Evolutionary conservation across 2,888 invertebrate species (phyloP), one percentile per base, ranked within the genome.

Genomic region (Noctua fimbriata): DNA sequence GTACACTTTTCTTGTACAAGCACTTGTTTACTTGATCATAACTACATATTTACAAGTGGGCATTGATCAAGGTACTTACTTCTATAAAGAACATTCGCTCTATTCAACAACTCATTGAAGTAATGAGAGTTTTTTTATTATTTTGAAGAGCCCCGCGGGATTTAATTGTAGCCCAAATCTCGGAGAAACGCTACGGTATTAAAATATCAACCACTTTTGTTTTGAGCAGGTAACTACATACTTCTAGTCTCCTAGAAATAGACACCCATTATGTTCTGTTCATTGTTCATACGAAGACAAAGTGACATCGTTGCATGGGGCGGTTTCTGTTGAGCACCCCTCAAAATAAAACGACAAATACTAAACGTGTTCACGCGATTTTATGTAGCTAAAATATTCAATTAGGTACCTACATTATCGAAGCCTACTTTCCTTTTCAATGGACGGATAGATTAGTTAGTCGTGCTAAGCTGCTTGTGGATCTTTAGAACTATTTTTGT

Each of bases 1-100:
- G 89, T 91, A 91, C 92, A 77, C 67, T 88, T 82, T 81, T 76
- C 76, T 79, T 85, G 69, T 78, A 78, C 84, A 83, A 78, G 60
- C 49, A 52, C 60, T 73, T 69, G 58, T 60, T 74, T 69, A 72
- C 60, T 60, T 84, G 44, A 69, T 41, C 7, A 66, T 36, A 49
- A 47, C 41, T 28, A 44, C 2, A 66, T 36, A 49, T 47, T 44
- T 36, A 32, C 36, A 82, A 55, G 73, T 69, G 36, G 18, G 49
- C 28, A 28, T 52, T 65, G 41, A n/a, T 36, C 67, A 69, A 69
- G 55, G 58, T 58, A 58, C 28, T 47, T 79, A 41, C 18, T 79
- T 79, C 32, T 36, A 3, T 52, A n/a, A 14, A 32, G 10, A 55
- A 78, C 10, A 47, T 78, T 44, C 52, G 28, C 10, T 41, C 14